Evolutionary conservation across 2,113 vertebrate genomes (phyloP).

Genomic region (Ranitomeya variabilis): DNA sequence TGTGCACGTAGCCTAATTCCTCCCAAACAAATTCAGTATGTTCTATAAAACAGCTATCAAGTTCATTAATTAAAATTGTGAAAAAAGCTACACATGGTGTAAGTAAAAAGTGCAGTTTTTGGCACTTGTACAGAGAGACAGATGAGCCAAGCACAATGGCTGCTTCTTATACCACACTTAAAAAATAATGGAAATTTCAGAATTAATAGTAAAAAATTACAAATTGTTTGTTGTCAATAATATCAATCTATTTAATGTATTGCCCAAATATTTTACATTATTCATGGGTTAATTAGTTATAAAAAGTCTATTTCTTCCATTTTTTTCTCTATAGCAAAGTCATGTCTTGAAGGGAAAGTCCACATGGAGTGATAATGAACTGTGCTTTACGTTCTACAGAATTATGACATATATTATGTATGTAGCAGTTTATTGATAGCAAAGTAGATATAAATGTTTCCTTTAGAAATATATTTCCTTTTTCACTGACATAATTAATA

Average conservation of each 20-base stretch:
- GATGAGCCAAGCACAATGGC: background rate
- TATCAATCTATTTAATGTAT: background rate
- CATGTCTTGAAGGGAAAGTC: background rate
- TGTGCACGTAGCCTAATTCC: no score
- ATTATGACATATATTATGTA: constrained; percentile 35
- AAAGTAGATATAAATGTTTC: constrained; percentile 36
- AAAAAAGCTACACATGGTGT: no score
- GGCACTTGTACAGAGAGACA: background rate
- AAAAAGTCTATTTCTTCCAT: background rate
- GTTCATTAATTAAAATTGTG: no score
- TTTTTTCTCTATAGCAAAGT: background rate
- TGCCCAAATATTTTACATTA: constrained; percentile 14
- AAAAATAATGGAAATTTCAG: background rate
- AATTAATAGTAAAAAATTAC: background rate
- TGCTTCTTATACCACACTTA: background rate
- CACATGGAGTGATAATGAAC: background rate
- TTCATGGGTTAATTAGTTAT: background rate
- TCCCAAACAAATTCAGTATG: no score
- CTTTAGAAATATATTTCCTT: constrained; percentile 43
- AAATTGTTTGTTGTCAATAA: background rate
- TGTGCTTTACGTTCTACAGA: constrained; percentile 11
- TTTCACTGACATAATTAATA: constrained; percentile 21
- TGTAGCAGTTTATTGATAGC: constrained; percentile 35
- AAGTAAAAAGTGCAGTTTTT: background rate
- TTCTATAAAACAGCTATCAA: no score